phyloP scores from a whole-genome alignment of 2,888 invertebrate species.

The Cerceris ruficornis region DNA sequence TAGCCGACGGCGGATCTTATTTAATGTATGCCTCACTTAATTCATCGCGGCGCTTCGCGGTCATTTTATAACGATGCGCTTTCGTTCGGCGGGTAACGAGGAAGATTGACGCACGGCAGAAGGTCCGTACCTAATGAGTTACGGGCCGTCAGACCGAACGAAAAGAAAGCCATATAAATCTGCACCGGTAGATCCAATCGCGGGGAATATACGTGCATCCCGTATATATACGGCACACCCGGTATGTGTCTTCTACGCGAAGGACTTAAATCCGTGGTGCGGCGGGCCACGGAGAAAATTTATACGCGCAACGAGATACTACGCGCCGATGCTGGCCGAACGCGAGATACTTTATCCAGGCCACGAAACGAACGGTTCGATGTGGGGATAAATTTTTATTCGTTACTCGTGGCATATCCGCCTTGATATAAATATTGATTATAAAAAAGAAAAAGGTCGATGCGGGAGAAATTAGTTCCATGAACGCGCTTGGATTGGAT shows the following conservation, averaged over 20 bases:
- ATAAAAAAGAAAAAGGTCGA: too few species aligned
- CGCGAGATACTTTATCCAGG: constrained; percentile 27
- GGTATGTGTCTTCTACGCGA: constrained; percentile 17
- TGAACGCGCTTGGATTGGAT: too few species aligned
- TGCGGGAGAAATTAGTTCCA: too few species aligned
- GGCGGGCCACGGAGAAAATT: constrained; percentile 20
- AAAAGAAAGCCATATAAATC: constrained; percentile 39
- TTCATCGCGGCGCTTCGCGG: background rate
- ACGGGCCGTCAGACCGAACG: constrained; percentile 22
- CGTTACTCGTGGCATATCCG: background rate
- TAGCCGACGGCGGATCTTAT: background rate
- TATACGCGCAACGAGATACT: constrained; percentile 33
- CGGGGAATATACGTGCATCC: constrained; percentile 21
- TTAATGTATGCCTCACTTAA: background rate
- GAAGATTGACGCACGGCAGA: constrained; percentile 16
- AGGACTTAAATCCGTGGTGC: background rate
- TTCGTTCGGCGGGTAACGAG: constrained; percentile 13
- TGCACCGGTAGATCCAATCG: constrained; percentile 31
- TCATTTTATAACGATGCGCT: constrained; percentile 20
- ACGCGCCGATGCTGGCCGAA: background rate
- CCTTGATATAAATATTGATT: too few species aligned
- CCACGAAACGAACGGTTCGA: constrained; percentile 23
- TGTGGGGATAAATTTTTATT: constrained; percentile 43
- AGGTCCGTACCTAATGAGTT: constrained; percentile 34
- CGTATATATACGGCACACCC: constrained; percentile 30